phyloP scores from a whole-genome alignment of 2,888 invertebrate species.

The Orchestes rusci region DNA sequence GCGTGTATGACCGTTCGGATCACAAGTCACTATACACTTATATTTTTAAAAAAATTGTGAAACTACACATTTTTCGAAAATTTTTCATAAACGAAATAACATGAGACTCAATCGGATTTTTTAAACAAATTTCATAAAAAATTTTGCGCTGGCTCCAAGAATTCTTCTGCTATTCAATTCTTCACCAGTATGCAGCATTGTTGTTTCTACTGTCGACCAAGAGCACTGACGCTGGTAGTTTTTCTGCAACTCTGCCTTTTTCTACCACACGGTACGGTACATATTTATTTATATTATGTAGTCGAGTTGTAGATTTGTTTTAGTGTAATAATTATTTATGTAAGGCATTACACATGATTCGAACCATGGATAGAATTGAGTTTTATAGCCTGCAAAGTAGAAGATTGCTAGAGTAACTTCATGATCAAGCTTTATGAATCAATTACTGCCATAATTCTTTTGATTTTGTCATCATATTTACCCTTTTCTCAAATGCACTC shows the following conservation, averaged over 20 bases:
- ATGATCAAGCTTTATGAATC: no score
- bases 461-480: no score
- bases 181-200: constrained; percentile 44
- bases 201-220: constrained; percentile 41
- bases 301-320: no score
- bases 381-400: no score
- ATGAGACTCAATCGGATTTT: constrained; percentile 20
- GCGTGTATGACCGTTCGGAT: constrained; percentile 36
- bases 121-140: constrained; percentile 23
- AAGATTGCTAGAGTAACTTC: no score
- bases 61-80: not conserved
- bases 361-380: no score
- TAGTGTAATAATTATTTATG: no score
- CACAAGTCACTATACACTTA: constrained; percentile 34
- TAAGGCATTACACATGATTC: no score
- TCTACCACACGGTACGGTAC: constrained; percentile 44
- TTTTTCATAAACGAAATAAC: constrained; percentile 20
- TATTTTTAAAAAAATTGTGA: not conserved
- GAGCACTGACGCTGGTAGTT: constrained; percentile 43
- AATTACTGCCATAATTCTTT: no score
- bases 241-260: constrained; percentile 45
- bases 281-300: constrained; percentile 7
- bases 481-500: no score
- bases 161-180: constrained; percentile 34
- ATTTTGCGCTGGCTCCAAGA: constrained; percentile 40